Evolutionary conservation across 2,113 vertebrate species (phyloP).

Genomic region (Myotis davidii): DNA sequence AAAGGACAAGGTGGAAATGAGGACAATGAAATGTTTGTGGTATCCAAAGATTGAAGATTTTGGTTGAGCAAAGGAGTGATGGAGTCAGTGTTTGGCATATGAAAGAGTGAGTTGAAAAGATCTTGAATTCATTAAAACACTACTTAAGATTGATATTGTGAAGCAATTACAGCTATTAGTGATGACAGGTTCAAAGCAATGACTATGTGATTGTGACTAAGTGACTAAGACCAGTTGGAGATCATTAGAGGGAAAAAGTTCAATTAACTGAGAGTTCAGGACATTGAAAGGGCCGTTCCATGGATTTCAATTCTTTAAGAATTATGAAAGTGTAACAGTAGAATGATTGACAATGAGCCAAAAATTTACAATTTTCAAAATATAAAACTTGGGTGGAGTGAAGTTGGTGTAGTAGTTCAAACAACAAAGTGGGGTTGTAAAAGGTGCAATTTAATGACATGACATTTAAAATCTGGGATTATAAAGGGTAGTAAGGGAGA

Average conservation of each 20-base stretch:
- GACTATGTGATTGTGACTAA: not conserved
- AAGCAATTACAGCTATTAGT: not conserved
- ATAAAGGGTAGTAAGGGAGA: not conserved
- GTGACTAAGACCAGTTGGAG: not conserved
- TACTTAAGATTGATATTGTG: not conserved
- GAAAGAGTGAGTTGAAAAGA: not conserved
- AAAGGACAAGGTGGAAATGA: not conserved
- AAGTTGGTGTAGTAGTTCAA: not conserved
- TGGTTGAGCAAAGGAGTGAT: not conserved
- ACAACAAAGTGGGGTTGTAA: not conserved
- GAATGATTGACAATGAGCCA: not conserved
- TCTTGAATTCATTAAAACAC: not conserved
- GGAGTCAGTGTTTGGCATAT: not conserved
- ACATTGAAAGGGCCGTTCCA: not conserved
- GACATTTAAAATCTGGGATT: not conserved
- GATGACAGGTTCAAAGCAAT: not conserved
- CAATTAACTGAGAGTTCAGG: not conserved
- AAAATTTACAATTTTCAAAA: not conserved
- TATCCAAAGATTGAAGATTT: not conserved
- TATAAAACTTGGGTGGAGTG: accelerated
- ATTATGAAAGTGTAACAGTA: not conserved
- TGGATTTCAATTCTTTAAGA: not conserved
- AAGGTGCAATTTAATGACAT: not conserved
- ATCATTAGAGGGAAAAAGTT: not conserved
- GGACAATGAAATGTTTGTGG: not conserved